phyloP scores from a whole-genome alignment of 2,113 vertebrate species.

The Vombatus ursinus region DNA sequence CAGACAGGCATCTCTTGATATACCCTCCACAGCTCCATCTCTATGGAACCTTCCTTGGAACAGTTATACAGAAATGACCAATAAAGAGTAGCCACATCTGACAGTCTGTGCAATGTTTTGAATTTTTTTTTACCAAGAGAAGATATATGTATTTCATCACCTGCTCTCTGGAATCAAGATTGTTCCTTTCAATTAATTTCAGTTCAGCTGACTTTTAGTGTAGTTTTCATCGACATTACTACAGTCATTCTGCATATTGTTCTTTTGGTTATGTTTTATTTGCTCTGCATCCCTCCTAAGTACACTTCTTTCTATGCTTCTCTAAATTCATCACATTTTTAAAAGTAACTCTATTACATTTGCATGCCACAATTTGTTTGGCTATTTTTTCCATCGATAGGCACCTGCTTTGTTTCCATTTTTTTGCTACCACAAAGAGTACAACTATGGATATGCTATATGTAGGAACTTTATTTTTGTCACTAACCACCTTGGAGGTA shows the following conservation, averaged over 20 bases:
- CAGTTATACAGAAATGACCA: neutral
- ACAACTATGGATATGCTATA: neutral
- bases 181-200: neutral
- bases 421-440: neutral
- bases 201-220: neutral
- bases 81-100: neutral
- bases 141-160: neutral
- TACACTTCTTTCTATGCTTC: too few relatives aligned
- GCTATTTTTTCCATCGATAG: neutral
- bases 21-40: neutral
- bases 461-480: neutral
- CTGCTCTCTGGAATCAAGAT: neutral
- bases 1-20: neutral
- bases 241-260: neutral
- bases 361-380: neutral
- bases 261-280: neutral
- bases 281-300: neutral
- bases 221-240: too few relatives aligned
- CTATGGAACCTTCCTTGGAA: neutral
- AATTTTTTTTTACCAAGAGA: neutral
- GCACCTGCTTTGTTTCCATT: neutral
- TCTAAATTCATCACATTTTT: neutral
- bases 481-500: neutral
- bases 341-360: neutral
- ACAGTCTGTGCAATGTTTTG: neutral